phyloP scores from a whole-genome alignment of 2,113 vertebrate species.

The Cyprinus carpio region DNA sequence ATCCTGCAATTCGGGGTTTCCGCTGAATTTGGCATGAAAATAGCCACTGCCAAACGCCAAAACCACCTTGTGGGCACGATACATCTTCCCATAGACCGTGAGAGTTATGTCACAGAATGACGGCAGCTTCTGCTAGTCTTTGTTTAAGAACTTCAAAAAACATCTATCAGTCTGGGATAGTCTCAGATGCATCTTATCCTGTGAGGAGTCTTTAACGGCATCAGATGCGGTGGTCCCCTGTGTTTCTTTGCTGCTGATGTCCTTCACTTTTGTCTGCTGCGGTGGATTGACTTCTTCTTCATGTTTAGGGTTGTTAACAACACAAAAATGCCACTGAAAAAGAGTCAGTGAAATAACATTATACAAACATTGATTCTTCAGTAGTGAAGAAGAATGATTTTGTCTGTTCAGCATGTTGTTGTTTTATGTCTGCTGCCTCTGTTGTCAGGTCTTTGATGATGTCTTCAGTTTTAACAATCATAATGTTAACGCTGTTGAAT shows the following conservation, averaged over 20 bases:
- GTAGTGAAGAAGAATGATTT: too few species aligned
- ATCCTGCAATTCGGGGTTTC: slow-evolving; percentile 81
- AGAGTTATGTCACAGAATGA: slow-evolving; percentile 91
- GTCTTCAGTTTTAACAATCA: background rate
- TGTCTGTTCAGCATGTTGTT: too few species aligned
- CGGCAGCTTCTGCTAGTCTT: slow-evolving; percentile 83
- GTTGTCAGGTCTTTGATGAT: too few species aligned
- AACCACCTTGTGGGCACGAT: slow-evolving; percentile 90
- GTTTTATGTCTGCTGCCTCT: too few species aligned
- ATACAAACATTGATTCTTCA: too few species aligned
- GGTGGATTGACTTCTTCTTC: too few species aligned
- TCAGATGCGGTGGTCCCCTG: slow-evolving; percentile 1
- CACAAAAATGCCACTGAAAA: too few species aligned
- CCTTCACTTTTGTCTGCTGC: too few species aligned
- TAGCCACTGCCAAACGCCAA: slow-evolving; percentile 96
- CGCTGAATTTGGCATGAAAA: slow-evolving; percentile 91
- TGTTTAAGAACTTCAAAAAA: slow-evolving; percentile 89
- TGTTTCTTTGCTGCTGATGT: too few species aligned
- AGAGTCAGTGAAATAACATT: too few species aligned
- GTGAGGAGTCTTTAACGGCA: slow-evolving; percentile 48
- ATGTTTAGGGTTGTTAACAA: too few species aligned
- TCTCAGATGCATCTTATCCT: slow-evolving; percentile 77
- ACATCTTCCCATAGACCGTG: slow-evolving; percentile 86
- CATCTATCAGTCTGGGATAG: slow-evolving; percentile 85
- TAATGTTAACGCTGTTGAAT: background rate